Conservation (phyloP, 2,113 vertebrate genomes). For the Gavialis gangeticus region DNA sequence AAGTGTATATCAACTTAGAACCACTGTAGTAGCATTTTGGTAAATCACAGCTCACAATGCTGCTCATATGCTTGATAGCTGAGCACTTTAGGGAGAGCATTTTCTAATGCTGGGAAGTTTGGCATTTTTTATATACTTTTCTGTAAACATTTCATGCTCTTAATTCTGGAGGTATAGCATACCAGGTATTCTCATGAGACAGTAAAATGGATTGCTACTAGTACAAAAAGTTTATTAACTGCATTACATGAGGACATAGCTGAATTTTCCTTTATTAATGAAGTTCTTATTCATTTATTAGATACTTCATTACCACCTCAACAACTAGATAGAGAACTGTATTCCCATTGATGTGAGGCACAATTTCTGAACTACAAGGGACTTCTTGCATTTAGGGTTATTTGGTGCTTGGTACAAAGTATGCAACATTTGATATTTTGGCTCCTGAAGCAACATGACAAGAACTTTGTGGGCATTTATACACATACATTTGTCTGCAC, state of each 20-base stretch:
- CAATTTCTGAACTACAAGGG: neutral
- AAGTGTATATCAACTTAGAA: neutral
- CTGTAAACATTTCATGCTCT: neutral
- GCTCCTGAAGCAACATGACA: neutral
- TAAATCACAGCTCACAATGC: neutral
- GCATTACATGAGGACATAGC: neutral
- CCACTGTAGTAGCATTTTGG: neutral
- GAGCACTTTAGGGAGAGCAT: neutral
- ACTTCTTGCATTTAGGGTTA: neutral
- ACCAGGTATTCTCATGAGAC: neutral
- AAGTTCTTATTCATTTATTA: neutral
- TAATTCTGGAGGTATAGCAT: neutral
- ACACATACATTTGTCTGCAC: too few relatives aligned
- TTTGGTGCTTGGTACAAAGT: neutral
- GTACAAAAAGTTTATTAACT: neutral
- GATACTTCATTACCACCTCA: neutral
- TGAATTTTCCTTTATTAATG: neutral
- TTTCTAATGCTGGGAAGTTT: neutral
- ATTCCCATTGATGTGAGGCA: neutral
- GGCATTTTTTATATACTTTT: neutral
- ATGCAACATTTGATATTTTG: neutral
- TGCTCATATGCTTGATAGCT: neutral
- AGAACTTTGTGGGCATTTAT: neutral
- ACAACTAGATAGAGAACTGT: neutral
- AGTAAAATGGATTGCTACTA: neutral